Percentiles rank a stretch among this genome's conserved stretches.
Evolutionary conservation across 2,113 vertebrate species (phyloP).

Genomic region (Centropristis striata): DNA sequence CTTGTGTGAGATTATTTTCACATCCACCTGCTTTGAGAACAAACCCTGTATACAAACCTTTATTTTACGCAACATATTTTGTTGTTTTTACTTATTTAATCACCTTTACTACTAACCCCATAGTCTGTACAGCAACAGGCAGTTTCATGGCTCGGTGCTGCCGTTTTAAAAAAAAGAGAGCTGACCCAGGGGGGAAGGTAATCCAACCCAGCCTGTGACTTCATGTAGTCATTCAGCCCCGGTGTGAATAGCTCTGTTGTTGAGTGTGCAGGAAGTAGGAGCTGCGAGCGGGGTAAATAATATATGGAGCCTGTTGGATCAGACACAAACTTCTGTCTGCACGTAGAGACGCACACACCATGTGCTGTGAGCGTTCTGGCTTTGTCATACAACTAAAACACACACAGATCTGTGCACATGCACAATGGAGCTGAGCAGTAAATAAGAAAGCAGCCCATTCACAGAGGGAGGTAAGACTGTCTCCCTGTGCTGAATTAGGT

Average conservation of each 20-base stretch:
- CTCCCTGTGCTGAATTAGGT: background rate
- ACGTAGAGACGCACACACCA: background rate
- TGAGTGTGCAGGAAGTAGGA: conserved; percentile 44
- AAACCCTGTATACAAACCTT: background rate
- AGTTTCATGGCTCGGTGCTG: conserved; percentile 45
- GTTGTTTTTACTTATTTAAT: background rate
- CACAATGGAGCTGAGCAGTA: conserved; percentile 51
- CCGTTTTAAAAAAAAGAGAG: conserved; percentile 52
- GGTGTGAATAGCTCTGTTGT: conserved; percentile 73
- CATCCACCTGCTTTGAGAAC: background rate
- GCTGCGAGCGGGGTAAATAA: conserved; percentile 61
- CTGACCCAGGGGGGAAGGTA: conserved; percentile 54
- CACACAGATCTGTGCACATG: conserved; percentile 16
- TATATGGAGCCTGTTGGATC: conserved; percentile 56
- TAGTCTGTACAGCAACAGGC: conserved; percentile 5
- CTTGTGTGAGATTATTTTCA: background rate
- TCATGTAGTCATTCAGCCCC: conserved; percentile 55
- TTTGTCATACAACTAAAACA: conserved; percentile 27
- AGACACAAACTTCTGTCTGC: conserved; percentile 48
- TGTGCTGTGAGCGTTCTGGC: conserved; percentile 9
- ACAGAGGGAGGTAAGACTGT: background rate
- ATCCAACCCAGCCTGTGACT: conserved; percentile 69
- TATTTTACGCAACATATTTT: no score
- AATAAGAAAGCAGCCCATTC: conserved; percentile 37
- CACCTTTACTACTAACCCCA: background rate